Evolutionary conservation across 2,888 invertebrate species (phyloP).

Genomic region (Lochmaea crataegi): DNA sequence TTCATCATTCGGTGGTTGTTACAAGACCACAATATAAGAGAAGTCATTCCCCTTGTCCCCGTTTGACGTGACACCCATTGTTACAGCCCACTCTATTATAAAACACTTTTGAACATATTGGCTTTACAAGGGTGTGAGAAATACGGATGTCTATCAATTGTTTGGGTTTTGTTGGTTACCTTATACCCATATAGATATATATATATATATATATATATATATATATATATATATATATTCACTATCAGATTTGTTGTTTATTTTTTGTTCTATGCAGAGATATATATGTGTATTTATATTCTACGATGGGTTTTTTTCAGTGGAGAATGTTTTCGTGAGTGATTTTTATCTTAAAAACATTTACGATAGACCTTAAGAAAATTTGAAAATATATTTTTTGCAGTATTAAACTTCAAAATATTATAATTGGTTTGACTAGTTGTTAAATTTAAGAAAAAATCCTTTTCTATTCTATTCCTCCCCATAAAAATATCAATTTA

Average conservation of each 20-base stretch:
- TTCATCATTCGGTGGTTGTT: conserved; percentile 47
- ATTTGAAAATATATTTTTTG: no score
- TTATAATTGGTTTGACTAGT: no score
- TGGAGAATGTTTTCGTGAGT: no score
- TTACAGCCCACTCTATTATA: conserved; percentile 63
- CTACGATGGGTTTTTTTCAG: not conserved
- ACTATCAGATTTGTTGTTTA: conserved; percentile 35
- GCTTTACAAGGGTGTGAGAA: conserved; percentile 60
- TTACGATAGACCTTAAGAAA: no score
- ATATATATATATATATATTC: no score
- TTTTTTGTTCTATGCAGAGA: conserved; percentile 11
- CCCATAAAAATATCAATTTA: no score
- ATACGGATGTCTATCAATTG: conserved; percentile 51
- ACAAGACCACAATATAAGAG: conserved; percentile 50
- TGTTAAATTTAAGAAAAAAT: no score
- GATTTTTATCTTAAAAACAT: no score
- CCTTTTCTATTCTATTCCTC: no score
- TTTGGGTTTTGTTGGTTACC: conserved; percentile 40
- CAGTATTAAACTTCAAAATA: no score
- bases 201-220: no score
- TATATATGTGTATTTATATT: not conserved
- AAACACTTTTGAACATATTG: conserved; percentile 63
- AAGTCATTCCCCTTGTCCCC: conserved; percentile 50
- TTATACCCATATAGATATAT: conserved; percentile 25
- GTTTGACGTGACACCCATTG: conserved; percentile 63